phyloP scores from a whole-genome alignment of 1,140 invertebrate genomes.

The Bombyx mori region DNA sequence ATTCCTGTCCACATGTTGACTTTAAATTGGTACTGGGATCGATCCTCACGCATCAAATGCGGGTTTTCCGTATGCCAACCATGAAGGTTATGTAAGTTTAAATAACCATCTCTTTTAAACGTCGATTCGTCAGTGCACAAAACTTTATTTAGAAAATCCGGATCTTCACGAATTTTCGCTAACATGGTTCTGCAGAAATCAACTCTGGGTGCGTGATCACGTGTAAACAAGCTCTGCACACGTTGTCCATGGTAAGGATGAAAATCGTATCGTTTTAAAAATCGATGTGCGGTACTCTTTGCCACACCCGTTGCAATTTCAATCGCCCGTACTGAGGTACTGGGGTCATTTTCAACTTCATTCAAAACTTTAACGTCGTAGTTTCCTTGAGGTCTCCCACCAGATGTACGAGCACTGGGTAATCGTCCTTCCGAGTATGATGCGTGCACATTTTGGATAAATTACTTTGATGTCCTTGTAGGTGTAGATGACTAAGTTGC shows the following conservation, averaged over 20 bases:
- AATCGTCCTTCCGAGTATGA: slow-evolving; percentile 11
- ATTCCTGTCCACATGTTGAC: slow-evolving; percentile 45
- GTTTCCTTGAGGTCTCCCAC: slow-evolving; percentile 5
- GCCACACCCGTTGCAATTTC: slow-evolving; percentile 14
- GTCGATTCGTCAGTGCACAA: slow-evolving; percentile 19
- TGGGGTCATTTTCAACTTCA: slow-evolving; percentile 13
- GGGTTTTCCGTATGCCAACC: slow-evolving; percentile 27
- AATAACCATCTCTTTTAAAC: too few species aligned
- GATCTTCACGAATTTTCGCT: slow-evolving; percentile 10
- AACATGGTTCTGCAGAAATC: slow-evolving; percentile 13
- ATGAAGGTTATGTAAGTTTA: slow-evolving; percentile 24
- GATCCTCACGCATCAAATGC: slow-evolving; percentile 7
- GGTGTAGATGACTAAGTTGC: too few species aligned
- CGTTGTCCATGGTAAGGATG: neutral
- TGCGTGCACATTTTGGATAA: slow-evolving; percentile 13
- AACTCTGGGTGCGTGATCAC: too few species aligned
- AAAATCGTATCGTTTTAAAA: slow-evolving; percentile 17
- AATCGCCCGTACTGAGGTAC: slow-evolving; percentile 16
- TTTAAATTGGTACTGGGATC: slow-evolving; percentile 21
- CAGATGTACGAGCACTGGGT: slow-evolving; percentile 4
- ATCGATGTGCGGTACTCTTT: slow-evolving; percentile 16
- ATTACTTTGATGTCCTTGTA: neutral
- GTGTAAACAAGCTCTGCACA: too few species aligned
- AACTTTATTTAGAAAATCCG: slow-evolving; percentile 17
- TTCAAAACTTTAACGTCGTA: slow-evolving; percentile 12